Percentiles rank a stretch among this genome's conserved stretches.
Evolutionary conservation across 2,888 invertebrate genomes (phyloP).

Genomic region (Synergus itoensis): DNA sequence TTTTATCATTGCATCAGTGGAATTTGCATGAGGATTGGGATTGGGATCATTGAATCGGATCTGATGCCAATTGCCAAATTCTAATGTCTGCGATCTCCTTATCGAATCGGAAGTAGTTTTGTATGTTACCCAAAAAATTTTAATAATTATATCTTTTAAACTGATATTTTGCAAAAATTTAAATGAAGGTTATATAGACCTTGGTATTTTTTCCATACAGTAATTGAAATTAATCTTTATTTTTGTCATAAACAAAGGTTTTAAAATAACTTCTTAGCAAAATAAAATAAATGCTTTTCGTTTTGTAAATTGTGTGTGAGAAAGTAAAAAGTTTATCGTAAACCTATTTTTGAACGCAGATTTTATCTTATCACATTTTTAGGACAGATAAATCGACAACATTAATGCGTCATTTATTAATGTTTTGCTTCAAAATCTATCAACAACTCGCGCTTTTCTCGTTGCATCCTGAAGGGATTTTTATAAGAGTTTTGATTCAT

Average conservation of each 20-base stretch:
- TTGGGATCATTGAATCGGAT: slow-evolving; percentile 22
- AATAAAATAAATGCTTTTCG: too few species aligned
- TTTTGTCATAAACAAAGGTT: too few species aligned
- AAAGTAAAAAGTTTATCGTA: slow-evolving; percentile 1
- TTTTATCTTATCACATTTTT: slow-evolving; percentile 23
- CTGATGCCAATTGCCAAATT: slow-evolving; percentile 22
- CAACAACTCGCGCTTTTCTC: too few species aligned
- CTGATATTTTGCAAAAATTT: too few species aligned
- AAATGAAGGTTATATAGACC: too few species aligned
- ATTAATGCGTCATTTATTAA: background rate
- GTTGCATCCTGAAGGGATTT: too few species aligned
- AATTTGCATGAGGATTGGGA: slow-evolving; percentile 28
- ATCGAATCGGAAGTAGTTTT: background rate
- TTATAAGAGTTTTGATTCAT: too few species aligned
- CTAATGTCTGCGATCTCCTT: background rate
- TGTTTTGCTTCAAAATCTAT: background rate
- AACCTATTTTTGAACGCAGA: slow-evolving; percentile 18
- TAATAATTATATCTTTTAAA: too few species aligned
- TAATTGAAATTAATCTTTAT: too few species aligned
- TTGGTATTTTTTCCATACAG: too few species aligned
- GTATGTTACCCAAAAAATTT: too few species aligned
- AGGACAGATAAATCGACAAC: background rate
- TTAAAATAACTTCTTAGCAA: too few species aligned
- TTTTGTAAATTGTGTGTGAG: background rate
- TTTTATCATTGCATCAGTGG: slow-evolving; percentile 23